Percentiles rank a stretch among this genome's conserved stretches.
Evolutionary conservation across 2,888 invertebrate species (phyloP).

Genomic region (Chloroclysta siterata): DNA sequence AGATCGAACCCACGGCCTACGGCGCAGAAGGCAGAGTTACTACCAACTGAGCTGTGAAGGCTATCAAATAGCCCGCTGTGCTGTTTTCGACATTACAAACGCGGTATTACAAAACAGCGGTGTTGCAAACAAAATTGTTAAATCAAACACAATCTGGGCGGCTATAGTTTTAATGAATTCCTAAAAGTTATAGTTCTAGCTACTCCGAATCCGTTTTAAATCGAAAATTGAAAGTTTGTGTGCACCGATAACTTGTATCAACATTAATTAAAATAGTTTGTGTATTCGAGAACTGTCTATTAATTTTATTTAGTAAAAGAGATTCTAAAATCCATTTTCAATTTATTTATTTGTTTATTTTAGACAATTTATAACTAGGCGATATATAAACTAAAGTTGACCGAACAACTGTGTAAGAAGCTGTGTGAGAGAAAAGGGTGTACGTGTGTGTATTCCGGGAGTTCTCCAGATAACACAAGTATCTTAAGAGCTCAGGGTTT

Average conservation of each 20-base stretch:
- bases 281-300: neutral
- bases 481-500: too few relatives aligned
- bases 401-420: too few relatives aligned
- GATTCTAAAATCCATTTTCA: too few relatives aligned
- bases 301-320: neutral
- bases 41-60: too few relatives aligned
- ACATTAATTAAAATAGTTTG: slow-evolving; percentile 6
- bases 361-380: too few relatives aligned
- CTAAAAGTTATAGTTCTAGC: slow-evolving; percentile 39
- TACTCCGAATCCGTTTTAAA: slow-evolving; percentile 37
- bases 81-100: neutral
- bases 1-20: too few relatives aligned
- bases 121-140: slow-evolving; percentile 10
- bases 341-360: too few relatives aligned
- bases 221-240: slow-evolving; percentile 31
- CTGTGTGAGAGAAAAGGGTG: too few relatives aligned
- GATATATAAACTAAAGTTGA: too few relatives aligned
- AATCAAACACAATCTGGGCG: slow-evolving; percentile 42
- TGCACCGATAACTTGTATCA: slow-evolving; percentile 13
- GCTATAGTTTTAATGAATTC: slow-evolving; percentile 55
- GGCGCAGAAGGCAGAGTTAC: too few relatives aligned
- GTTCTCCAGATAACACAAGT: too few relatives aligned
- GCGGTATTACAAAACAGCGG: neutral
- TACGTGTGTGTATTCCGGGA: too few relatives aligned
- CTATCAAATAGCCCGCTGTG: neutral